Evolutionary conservation across 1,140 invertebrate genomes (phyloP), one percentile per base, ranked within the genome.

Genomic region (Mycetomoellerius zeteki): DNA sequence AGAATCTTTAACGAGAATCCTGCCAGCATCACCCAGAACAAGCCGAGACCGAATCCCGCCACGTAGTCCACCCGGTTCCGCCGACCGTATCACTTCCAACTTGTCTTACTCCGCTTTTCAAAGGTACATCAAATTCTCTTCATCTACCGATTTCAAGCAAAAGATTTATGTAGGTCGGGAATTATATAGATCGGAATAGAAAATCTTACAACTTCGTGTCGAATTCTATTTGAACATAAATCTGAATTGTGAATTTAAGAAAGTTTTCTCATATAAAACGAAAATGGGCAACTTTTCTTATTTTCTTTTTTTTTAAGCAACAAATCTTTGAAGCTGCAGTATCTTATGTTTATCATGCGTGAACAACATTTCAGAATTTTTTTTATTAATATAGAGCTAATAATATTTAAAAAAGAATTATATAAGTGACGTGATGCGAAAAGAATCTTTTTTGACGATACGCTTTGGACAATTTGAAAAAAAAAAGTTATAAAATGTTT

Each of bases 21-120:
- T 93, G 67, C 94, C 95, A 19, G 90, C 94, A 6, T 95, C 95
- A 19, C 95, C 95, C 54, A 89, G 94, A 76, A 88, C 93, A 14
- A 92, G 89, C 81, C 92, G 91, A 88, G 94, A 95, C 54, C 92
- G 94, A 91, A 90, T 94, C 21, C 93, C 93, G 67, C 91, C 94
- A 21, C 91, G 94, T 58, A 95, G 95, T 87, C 95, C 95, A 27
- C 93, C 94, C 19, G 93, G 93, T 21, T 92, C 94, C 4, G 92
- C 91, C 19, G 95, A 95, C 71, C 91, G 94, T 76, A 93, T 95
- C 54, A 91, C 89, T 62, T 92, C 94, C 60, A 94, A 87, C 58
- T 89, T 95, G 67, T 94, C 94, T 69, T 95, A 95, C 78, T 93
- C 94, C 86, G 94, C 94, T 91, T 93, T 95, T 78, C 95, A 95